phyloP scores from a whole-genome alignment of 2,888 invertebrate genomes.

The Eupithecia subumbrata region DNA sequence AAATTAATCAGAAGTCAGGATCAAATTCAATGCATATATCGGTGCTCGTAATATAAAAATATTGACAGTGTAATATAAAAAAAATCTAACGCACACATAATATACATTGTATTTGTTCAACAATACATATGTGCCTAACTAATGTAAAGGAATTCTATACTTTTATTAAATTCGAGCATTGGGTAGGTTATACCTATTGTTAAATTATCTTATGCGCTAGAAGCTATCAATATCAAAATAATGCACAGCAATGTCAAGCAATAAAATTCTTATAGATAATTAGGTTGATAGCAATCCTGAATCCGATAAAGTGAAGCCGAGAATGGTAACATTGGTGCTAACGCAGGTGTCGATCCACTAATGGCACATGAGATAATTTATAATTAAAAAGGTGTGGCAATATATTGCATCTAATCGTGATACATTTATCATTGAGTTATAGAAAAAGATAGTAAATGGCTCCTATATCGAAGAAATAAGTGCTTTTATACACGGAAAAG shows the following conservation, averaged over 20 bases:
- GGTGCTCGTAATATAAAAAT: too few relatives aligned
- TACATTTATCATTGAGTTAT: conserved; percentile 30
- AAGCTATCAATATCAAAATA: background rate
- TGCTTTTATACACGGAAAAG: background rate
- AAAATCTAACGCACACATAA: too few relatives aligned
- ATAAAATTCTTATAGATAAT: background rate
- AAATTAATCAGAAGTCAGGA: background rate
- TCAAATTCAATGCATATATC: too few relatives aligned
- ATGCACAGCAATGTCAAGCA: background rate
- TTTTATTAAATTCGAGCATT: too few relatives aligned
- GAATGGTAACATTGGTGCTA: conserved; percentile 40
- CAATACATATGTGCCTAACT: too few relatives aligned
- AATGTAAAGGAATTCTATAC: too few relatives aligned
- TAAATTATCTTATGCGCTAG: background rate
- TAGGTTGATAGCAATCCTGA: conserved; percentile 4
- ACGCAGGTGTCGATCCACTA: conserved; percentile 32
- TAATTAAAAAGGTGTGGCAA: conserved; percentile 36
- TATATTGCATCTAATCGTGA: conserved; percentile 26
- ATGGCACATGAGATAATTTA: conserved; percentile 30
- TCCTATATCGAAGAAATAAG: conserved; percentile 13
- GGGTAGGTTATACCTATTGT: background rate
- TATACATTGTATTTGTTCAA: too few relatives aligned
- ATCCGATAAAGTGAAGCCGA: conserved; percentile 28
- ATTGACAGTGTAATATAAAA: too few relatives aligned
- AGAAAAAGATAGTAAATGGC: conserved; percentile 20